phyloP scores from a whole-genome alignment of 2,888 invertebrate species.

The Sarcophaga rosellei region DNA sequence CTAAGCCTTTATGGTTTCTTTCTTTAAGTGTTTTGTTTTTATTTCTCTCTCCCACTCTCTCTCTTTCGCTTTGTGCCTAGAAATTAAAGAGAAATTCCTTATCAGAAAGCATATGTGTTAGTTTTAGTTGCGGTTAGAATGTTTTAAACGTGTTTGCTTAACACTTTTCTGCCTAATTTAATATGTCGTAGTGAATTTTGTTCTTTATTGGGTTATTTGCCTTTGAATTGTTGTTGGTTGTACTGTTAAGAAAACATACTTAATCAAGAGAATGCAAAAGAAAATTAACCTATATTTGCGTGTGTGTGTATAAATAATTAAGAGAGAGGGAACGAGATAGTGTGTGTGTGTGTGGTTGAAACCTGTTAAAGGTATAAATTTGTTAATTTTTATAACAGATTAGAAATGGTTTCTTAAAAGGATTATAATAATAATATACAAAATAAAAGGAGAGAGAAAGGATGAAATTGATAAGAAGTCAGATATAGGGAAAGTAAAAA shows the following conservation, averaged over 20 bases:
- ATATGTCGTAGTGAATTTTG: constrained; percentile 33
- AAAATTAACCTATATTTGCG: background rate
- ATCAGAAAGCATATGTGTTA: constrained; percentile 1
- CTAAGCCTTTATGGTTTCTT: background rate
- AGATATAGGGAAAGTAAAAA: too few species aligned
- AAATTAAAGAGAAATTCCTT: background rate
- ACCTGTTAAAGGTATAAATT: background rate
- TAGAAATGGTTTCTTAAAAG: background rate
- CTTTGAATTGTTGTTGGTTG: background rate
- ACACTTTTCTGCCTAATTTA: constrained; percentile 58
- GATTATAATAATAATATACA: too few species aligned
- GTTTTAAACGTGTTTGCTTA: constrained; percentile 49
- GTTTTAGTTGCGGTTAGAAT: constrained; percentile 50
- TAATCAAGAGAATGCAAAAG: background rate
- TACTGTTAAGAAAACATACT: background rate
- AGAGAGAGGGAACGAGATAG: background rate
- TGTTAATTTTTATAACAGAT: background rate
- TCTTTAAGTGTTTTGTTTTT: too few species aligned
- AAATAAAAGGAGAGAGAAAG: too few species aligned
- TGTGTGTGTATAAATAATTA: background rate
- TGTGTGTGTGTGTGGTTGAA: constrained; percentile 6
- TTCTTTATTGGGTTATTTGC: background rate
- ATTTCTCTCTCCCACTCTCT: too few species aligned
- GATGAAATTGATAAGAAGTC: too few species aligned
- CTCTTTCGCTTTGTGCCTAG: too few species aligned